Conservation (phyloP, 2,888 invertebrate species). For the Polylopha cassiicola region DNA sequence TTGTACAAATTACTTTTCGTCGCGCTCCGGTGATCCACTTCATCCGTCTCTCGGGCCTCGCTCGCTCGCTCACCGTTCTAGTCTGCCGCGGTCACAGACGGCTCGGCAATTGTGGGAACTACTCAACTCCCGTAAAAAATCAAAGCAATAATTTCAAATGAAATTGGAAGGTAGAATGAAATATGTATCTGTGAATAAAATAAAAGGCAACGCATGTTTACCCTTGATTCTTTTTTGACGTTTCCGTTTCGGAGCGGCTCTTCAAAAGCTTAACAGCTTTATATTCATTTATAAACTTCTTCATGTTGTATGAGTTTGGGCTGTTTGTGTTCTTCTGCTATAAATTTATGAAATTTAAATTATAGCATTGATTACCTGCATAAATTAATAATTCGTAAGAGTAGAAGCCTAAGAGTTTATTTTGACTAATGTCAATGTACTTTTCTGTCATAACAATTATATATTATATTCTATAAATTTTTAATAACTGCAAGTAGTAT, state of each 20-base stretch:
- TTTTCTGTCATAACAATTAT: no score
- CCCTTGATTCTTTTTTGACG: constrained; percentile 37
- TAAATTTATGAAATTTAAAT: no score
- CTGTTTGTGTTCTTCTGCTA: no score
- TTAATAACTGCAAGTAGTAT: no score
- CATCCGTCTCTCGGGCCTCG: constrained; percentile 56
- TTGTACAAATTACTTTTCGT: constrained; percentile 76
- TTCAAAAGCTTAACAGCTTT: constrained; percentile 49
- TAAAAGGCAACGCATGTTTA: constrained; percentile 36
- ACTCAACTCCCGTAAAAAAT: constrained; percentile 20
- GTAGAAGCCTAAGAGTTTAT: no score
- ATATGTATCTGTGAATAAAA: constrained; percentile 20
- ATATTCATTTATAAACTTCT: constrained; percentile 66
- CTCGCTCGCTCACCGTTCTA: constrained; percentile 26
- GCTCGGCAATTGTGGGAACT: constrained; percentile 38
- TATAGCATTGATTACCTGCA: no score
- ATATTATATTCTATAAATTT: no score
- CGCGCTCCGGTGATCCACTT: constrained; percentile 72
- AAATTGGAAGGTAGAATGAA: constrained; percentile 36
- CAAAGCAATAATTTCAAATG: constrained; percentile 15
- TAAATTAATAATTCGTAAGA: no score
- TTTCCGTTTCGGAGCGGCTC: constrained; percentile 46
- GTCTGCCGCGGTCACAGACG: constrained; percentile 37
- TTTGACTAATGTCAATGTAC: no score
- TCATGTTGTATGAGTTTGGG: constrained; percentile 37